Base-by-base conservation (phyloP, 2,113 vertebrate species). In the Butorides virescens region DNA sequence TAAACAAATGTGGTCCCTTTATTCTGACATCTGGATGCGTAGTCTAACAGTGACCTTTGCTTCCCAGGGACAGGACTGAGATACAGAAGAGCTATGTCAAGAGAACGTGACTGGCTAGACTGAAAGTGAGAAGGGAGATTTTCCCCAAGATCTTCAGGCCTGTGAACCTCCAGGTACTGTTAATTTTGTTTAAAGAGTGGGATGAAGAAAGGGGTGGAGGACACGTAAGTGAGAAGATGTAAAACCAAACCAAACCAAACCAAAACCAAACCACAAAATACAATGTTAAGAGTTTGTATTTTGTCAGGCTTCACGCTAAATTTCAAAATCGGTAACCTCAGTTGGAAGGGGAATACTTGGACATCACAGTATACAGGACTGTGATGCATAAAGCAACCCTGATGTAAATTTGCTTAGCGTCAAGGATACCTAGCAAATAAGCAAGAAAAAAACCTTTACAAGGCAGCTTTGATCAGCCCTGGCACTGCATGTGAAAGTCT, bases 1-100 rank as follows among this genome's bases (percentile, higher is more conserved):
- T 95, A 91, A 88, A 84, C 87, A 95, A 94, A 86, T 78, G 74
- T 36, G 67, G 63, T 92, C 42, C 74, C 74, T 95, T 92, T 91
- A 74, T 92, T 95, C 68, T 88, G 77, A 85, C 80, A 73, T 93
- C 66, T 85, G 89, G 89, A 95, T 47, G 15, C 53, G 95, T 85
- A 73, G 66, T 89, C 47, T 95, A 86, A 92, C 76, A 1, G 0
- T 84, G 92, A 95, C 88, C 88, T 95, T 90, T 97, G 82, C 82
- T 96, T 95, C 75, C 56, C 77, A 92, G 94, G 91, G 88, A 90
- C 52, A 79, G 67, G 47, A n/a, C 59, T 73, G 81, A 59, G 71
- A 78, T 84, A 22, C n/a, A 74, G 71, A 83, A 85, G 85, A 90
- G 66, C 46, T 83, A 15, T 91, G 88, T 93, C 59, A 50, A 22